Conservation (phyloP, 2,113 vertebrate species). For the Aplodontia rufa region DNA sequence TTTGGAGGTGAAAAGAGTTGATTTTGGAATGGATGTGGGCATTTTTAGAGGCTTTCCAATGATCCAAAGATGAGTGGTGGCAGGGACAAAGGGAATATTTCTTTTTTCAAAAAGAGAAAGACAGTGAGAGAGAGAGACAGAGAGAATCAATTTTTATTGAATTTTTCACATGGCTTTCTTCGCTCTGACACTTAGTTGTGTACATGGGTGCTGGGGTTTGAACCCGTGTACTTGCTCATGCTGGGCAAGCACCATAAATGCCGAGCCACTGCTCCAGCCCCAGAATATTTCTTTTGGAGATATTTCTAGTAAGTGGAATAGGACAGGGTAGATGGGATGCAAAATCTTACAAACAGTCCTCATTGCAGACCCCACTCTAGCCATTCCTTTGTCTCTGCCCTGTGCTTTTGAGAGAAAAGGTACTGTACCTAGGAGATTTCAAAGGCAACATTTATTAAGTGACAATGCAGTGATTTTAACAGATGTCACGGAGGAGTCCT, state of each 20-base stretch:
- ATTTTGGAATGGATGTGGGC: neutral
- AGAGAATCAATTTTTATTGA: no score
- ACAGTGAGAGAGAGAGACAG: no score
- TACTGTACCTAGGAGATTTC: rapidly evolving
- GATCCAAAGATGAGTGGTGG: neutral
- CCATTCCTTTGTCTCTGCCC: neutral
- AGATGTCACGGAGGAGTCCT: neutral
- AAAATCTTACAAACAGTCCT: neutral
- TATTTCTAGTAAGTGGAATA: neutral
- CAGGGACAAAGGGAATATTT: neutral
- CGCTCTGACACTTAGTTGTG: no score
- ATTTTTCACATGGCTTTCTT: no score
- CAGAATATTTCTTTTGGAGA: neutral
- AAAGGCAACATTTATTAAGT: neutral
- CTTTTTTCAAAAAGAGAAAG: no score
- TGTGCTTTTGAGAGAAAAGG: neutral
- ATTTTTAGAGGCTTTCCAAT: neutral
- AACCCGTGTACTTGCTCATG: no score
- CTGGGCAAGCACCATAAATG: no score
- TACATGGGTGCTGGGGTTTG: no score
- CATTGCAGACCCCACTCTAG: neutral
- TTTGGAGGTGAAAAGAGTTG: neutral
- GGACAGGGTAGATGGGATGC: neutral
- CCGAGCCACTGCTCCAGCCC: no score
- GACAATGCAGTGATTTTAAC: neutral